Evolutionary conservation across 1,140 invertebrate species (phyloP).

Genomic region (roundworm (Caenorhabditis elegans)): WBcel235 BX284603.4:5139001-5139500

Average conservation of each 20-base stretch:
- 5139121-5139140: background rate
- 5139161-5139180: too few relatives aligned
- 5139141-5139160: background rate
- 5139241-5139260: too few relatives aligned
- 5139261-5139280: too few relatives aligned
- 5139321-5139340: constrained; percentile 33
- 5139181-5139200: too few relatives aligned
- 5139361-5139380: background rate
- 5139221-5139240: too few relatives aligned
- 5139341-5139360: background rate
- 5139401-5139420: background rate
- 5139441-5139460: constrained; percentile 23
- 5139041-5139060: too few relatives aligned
- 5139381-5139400: background rate
- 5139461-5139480: background rate
- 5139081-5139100: background rate
- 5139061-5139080: background rate
- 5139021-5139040: background rate
- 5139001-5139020: background rate
- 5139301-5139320: background rate
- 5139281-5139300: constrained; percentile 1
- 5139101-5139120: background rate
- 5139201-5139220: too few relatives aligned
- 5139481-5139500: constrained; percentile 12
- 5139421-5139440: background rate